phyloP scores from a whole-genome alignment of 2,113 vertebrate genomes.

The Phrynosoma platyrhinos region DNA sequence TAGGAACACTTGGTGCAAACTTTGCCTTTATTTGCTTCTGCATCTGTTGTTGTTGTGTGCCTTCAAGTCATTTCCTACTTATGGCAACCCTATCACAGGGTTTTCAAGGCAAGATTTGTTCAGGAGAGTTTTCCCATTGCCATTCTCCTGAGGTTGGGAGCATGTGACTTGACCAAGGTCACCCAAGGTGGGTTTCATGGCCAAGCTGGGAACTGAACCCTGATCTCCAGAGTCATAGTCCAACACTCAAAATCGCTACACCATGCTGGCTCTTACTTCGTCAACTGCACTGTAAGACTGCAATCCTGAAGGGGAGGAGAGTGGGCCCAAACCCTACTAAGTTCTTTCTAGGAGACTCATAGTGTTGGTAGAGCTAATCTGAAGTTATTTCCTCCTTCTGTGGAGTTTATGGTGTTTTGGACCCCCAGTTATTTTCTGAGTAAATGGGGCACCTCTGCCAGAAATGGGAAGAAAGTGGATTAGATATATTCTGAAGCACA shows the following conservation, averaged over 20 bases:
- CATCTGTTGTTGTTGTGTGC: background rate
- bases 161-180: too few species aligned
- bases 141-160: too few species aligned
- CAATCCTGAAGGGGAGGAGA: background rate
- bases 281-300: background rate
- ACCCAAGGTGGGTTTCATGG: background rate
- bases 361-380: background rate
- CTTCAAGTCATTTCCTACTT: too few species aligned
- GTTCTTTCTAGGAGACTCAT: too few species aligned
- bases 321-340: background rate
- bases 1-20: background rate
- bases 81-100: too few species aligned
- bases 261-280: too few species aligned
- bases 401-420: background rate
- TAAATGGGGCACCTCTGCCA: background rate
- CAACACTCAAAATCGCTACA: too few species aligned
- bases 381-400: background rate
- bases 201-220: too few species aligned
- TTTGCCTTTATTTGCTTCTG: background rate
- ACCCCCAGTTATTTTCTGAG: background rate
- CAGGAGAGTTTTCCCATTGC: too few species aligned
- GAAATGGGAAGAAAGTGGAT: background rate
- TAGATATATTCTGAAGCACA: background rate
- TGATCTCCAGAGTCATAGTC: too few species aligned
- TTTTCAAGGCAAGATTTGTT: too few species aligned